Percentiles rank a stretch among this genome's conserved stretches.
Conservation (phyloP, 2,113 vertebrate species). For the Vulpes vulpes region DNA sequence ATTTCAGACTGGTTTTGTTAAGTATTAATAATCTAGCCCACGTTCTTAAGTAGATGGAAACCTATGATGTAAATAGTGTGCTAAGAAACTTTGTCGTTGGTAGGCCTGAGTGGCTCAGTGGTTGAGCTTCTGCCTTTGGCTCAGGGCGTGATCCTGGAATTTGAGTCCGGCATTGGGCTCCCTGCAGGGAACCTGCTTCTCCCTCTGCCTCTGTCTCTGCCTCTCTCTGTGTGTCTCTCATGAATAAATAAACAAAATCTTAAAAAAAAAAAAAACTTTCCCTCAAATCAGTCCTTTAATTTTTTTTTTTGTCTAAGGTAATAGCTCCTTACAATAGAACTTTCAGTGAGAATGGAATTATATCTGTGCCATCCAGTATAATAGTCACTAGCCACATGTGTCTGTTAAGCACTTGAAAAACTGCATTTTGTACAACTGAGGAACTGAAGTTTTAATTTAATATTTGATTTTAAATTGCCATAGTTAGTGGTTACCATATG, state of each 20-base stretch:
- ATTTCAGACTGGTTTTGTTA: neutral
- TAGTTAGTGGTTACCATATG: neutral
- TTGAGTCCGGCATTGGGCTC: too few relatives aligned
- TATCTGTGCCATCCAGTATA: neutral
- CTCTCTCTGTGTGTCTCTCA: too few relatives aligned
- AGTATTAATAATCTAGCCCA: constrained; percentile 1
- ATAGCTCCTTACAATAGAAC: neutral
- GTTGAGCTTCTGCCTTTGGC: too few relatives aligned
- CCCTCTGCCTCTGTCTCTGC: too few relatives aligned
- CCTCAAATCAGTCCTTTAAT: too few relatives aligned
- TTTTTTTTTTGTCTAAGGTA: neutral
- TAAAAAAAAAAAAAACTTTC: too few relatives aligned
- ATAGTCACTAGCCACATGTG: neutral
- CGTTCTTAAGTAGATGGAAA: constrained; percentile 45
- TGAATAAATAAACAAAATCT: too few relatives aligned
- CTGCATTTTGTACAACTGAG: neutral
- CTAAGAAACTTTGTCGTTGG: neutral
- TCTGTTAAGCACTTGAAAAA: neutral
- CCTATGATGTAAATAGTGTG: neutral
- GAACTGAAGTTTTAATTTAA: constrained; percentile 2
- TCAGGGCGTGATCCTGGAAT: too few relatives aligned
- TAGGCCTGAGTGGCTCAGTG: too few relatives aligned
- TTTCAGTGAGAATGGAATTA: neutral
- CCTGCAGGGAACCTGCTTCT: too few relatives aligned
- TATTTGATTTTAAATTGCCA: constrained; percentile 22